Conservation (phyloP, 2,797 vertebrate genomes). For the Erethizon dorsatum region DNA sequence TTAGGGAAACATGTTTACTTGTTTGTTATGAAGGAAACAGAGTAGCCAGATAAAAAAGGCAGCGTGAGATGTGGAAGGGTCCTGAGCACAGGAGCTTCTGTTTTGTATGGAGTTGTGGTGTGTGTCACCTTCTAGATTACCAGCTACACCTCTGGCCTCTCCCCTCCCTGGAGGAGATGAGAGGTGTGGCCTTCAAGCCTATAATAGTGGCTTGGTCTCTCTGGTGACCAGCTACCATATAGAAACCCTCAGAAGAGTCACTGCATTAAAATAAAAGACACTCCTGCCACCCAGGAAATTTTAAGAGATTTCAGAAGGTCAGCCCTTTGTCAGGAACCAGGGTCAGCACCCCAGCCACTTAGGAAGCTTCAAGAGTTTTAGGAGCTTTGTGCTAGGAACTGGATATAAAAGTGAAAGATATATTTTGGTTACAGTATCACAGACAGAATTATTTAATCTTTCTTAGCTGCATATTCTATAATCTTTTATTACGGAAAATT, state of each 20-base stretch:
- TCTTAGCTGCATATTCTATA: not conserved
- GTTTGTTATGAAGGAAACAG: not conserved
- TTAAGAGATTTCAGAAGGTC: not conserved
- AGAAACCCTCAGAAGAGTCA: not conserved
- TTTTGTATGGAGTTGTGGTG: not conserved
- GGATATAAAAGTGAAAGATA: not conserved
- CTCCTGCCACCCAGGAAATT: not conserved
- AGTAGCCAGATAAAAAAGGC: not conserved
- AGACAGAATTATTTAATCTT: constrained; percentile 4
- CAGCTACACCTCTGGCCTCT: not conserved
- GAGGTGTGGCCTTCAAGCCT: not conserved
- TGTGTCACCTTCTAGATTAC: not conserved
- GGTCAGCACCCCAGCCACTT: not conserved
- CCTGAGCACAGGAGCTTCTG: not conserved
- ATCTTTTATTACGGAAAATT: constrained; percentile 40
- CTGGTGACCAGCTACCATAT: not conserved
- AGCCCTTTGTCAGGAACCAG: not conserved
- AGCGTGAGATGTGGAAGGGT: not conserved
- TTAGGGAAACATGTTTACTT: not conserved
- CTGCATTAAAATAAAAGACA: not conserved
- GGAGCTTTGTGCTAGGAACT: not conserved
- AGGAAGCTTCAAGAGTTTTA: not conserved
- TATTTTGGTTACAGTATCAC: not conserved
- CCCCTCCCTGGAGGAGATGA: not conserved
- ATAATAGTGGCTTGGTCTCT: not conserved